A percentile compares a stretch with the other conserved stretches of the same genome.
These are phyloP conservation scores for Pelvicachromis taeniatus DNA, from an alignment of 2,113 vertebrate genomes.

Conservation along the genomic window DNA sequence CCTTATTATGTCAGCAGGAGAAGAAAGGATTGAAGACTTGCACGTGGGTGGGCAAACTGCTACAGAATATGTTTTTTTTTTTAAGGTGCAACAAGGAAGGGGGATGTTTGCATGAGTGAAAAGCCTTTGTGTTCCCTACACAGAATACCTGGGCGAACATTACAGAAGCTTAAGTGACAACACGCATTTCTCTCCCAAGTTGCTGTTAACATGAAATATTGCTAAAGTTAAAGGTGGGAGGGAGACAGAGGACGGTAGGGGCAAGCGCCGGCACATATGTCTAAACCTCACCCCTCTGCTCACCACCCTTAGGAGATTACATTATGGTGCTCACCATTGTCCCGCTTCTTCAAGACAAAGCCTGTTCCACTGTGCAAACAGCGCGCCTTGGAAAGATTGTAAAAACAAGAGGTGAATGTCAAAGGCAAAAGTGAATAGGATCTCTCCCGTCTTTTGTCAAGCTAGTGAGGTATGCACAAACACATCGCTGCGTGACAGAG, in stretches of 20 bases:
- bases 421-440: constrained; percentile 62
- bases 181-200: constrained; percentile 42
- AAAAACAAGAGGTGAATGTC: constrained; percentile 72
- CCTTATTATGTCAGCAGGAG: neutral
- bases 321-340: constrained; percentile 59
- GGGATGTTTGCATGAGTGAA: constrained; percentile 56
- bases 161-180: constrained; percentile 47
- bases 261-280: constrained; percentile 65
- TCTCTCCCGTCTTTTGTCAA: constrained; percentile 55
- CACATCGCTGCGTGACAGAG: constrained; percentile 63
- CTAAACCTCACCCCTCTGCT: constrained; percentile 49
- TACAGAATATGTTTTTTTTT: neutral
- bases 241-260: constrained; percentile 21
- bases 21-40: neutral
- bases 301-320: constrained; percentile 58
- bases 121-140: constrained; percentile 47
- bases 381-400: constrained; percentile 57
- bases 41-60: constrained; percentile 40
- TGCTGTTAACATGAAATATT: constrained; percentile 50
- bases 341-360: constrained; percentile 62
- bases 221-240: constrained; percentile 16
- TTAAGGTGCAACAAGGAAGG: constrained; percentile 13
- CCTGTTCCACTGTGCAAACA: constrained; percentile 62
- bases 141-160: constrained; percentile 44
- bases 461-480: constrained; percentile 65